These are phyloP conservation scores for Grus americana DNA, from an alignment of 2,113 vertebrate species.

Conservation along the genomic window DNA sequence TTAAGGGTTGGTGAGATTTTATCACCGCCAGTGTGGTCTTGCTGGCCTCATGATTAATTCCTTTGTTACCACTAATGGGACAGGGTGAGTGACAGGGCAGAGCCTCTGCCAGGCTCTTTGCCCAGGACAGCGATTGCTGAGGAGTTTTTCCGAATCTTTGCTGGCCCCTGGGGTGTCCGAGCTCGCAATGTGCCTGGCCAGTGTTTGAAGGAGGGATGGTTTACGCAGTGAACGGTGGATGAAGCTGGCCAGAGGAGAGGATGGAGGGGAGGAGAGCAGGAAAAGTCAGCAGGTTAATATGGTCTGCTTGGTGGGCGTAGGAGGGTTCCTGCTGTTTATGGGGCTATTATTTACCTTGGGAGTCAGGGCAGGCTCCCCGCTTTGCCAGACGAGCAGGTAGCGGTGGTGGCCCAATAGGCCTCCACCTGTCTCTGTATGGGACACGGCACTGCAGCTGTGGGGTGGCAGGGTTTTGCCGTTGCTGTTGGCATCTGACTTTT, in stretches of 20 bases:
- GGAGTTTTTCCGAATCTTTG: not conserved
- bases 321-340: not conserved
- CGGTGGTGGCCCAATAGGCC: fast-evolving
- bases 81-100: not conserved
- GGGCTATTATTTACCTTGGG: not conserved
- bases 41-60: not conserved
- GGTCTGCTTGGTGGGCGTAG: not conserved
- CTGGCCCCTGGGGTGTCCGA: not conserved
- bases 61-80: not conserved
- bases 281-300: not conserved
- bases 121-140: not conserved
- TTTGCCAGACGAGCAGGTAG: not conserved
- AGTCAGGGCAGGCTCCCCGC: not conserved
- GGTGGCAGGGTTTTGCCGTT: not conserved
- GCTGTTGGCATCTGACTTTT: not conserved
- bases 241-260: not conserved
- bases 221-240: not conserved
- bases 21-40: not conserved
- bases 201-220: not conserved
- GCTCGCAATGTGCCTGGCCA: not conserved
- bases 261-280: not conserved
- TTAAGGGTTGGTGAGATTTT: not conserved
- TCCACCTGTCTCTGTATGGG: not conserved
- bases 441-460: fast-evolving
- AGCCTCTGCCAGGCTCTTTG: not conserved